A percentile compares a stretch with the other conserved stretches of the same genome.
phyloP scores from a whole-genome alignment of 2,113 vertebrate species.

The Trogon melanurus region DNA sequence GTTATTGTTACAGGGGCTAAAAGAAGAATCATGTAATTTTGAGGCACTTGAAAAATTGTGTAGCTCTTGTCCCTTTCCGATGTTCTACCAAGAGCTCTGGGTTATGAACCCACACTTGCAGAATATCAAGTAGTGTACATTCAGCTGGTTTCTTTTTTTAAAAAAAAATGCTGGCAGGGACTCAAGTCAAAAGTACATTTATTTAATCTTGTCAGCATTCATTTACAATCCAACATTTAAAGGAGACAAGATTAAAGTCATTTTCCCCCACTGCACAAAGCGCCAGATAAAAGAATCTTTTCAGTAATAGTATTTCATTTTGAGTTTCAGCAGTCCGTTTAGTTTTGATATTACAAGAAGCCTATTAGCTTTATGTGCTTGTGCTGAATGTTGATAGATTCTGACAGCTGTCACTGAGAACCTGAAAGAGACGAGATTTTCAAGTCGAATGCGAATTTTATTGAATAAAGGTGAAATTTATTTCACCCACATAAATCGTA shows the following conservation, averaged over 20 bases:
- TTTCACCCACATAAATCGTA: conserved; percentile 12
- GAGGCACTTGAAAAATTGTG: neutral
- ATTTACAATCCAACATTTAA: conserved; percentile 62
- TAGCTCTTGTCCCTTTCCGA: neutral
- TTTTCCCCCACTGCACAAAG: conserved; percentile 66
- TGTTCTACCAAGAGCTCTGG: neutral
- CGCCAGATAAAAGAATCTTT: conserved; percentile 71
- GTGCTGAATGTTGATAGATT: conserved; percentile 68
- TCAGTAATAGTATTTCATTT: conserved; percentile 72
- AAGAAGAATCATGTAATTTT: neutral
- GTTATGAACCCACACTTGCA: neutral
- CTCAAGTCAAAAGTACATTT: conserved; percentile 54
- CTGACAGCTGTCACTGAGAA: conserved; percentile 70
- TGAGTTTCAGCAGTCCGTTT: conserved; percentile 68
- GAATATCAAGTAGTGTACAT: neutral
- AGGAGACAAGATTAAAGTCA: conserved; percentile 60
- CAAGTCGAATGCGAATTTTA: conserved; percentile 47
- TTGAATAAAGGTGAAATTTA: conserved; percentile 38
- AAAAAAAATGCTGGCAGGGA: neutral
- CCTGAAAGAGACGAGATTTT: conserved; percentile 47
- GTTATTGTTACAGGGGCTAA: neutral
- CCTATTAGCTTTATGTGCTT: conserved; percentile 66
- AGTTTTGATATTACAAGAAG: conserved; percentile 69
- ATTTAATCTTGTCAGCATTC: conserved; percentile 66
- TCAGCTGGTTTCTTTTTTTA: neutral